A percentile compares a stretch with the other conserved stretches of the same genome.
Conservation (phyloP, 2,113 vertebrate species). For the Sander vitreus region DNA sequence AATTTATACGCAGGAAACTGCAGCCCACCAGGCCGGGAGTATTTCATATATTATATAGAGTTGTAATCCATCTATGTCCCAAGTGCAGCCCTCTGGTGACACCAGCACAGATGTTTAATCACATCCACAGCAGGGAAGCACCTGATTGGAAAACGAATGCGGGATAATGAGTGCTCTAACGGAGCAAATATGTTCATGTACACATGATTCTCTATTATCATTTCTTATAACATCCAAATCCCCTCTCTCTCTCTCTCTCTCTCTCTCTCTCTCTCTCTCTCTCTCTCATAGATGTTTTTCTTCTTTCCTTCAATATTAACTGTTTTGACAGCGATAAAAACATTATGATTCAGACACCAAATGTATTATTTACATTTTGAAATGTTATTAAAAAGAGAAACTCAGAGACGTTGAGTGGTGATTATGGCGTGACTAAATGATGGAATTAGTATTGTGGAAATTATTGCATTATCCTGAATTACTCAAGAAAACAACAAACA, state of each 20-base stretch:
- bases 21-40: neutral
- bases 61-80: conserved; percentile 50
- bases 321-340: too few relatives aligned
- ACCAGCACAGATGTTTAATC: conserved; percentile 64
- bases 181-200: conserved; percentile 34
- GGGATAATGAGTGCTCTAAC: conserved; percentile 13
- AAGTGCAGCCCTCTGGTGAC: conserved; percentile 31
- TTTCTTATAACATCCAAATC: neutral
- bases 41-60: conserved; percentile 24
- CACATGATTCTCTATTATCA: neutral
- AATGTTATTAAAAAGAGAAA: too few relatives aligned
- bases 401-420: too few relatives aligned
- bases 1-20: neutral
- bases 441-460: neutral
- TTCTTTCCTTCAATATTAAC: too few relatives aligned
- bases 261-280: too few relatives aligned
- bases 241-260: too few relatives aligned
- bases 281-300: too few relatives aligned
- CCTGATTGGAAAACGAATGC: conserved; percentile 14
- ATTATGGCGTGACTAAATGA: too few relatives aligned
- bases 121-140: conserved; percentile 33
- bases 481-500: neutral
- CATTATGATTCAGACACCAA: too few relatives aligned
- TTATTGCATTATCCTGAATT: neutral
- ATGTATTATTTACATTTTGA: too few relatives aligned